Conservation (phyloP, 2,888 invertebrate species). For the Pristionchus japonicus region DNA sequence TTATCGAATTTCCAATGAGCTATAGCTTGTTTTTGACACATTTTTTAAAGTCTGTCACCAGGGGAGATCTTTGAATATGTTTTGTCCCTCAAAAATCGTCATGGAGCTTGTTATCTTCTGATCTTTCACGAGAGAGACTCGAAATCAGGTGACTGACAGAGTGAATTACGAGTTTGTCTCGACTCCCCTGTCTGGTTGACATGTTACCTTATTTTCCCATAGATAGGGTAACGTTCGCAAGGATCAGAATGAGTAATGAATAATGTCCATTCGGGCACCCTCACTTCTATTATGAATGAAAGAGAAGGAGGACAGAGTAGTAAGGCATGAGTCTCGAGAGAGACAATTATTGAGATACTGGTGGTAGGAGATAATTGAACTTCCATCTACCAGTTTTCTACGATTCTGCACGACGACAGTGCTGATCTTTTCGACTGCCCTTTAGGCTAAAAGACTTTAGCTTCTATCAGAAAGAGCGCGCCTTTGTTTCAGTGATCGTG, state of each 20-base stretch:
- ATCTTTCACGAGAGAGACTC: not conserved
- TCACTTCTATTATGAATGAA: conserved; percentile 2
- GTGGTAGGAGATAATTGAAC: not conserved
- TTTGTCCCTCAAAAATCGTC: not conserved
- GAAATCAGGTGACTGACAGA: conserved; percentile 9
- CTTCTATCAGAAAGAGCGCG: not conserved
- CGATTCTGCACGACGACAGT: not conserved
- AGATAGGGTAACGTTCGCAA: not conserved
- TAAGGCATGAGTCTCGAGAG: not conserved
- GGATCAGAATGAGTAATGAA: not conserved
- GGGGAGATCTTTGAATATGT: not conserved
- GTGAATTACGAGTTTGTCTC: not conserved
- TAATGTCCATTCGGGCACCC: not conserved
- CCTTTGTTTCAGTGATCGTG: not conserved
- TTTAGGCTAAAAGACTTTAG: too few species aligned
- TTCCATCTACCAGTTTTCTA: not conserved
- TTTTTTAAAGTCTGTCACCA: too few species aligned
- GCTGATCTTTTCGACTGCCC: not conserved
- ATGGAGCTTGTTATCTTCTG: conserved; percentile 1
- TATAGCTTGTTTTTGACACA: not conserved
- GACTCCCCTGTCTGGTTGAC: not conserved
- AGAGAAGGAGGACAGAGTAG: not conserved
- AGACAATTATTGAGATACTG: conserved; percentile 5
- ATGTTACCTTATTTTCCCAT: not conserved
- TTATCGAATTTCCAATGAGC: conserved; percentile 7